phyloP scores from a whole-genome alignment of 2,888 invertebrate genomes.

The Geophilus truncorum region DNA sequence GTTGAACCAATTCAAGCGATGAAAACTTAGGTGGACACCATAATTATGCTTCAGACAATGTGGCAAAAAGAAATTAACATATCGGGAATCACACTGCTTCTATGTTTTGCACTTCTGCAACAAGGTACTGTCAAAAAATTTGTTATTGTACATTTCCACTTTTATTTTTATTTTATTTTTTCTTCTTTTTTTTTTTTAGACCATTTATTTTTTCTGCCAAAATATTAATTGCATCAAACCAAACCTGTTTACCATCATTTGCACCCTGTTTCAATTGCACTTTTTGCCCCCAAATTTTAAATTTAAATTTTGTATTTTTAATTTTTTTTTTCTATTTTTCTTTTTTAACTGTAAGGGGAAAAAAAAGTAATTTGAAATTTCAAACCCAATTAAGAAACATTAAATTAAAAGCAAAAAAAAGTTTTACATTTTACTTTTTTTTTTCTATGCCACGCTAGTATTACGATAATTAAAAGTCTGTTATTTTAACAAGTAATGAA shows the following conservation, averaged over 20 bases:
- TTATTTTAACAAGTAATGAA: slow-evolving; percentile 1
- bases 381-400: background rate
- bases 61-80: slow-evolving; percentile 1
- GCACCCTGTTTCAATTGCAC: too few relatives aligned
- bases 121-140: background rate
- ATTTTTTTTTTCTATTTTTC: background rate
- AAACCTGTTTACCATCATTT: too few relatives aligned
- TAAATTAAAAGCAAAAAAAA: background rate
- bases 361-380: background rate
- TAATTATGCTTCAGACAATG: background rate
- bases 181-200: background rate
- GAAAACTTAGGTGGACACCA: background rate
- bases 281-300: too few relatives aligned
- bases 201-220: too few relatives aligned
- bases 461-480: background rate
- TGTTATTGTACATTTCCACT: background rate
- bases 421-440: background rate
- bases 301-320: background rate
- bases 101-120: slow-evolving; percentile 2
- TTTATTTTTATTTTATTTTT: background rate
- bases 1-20: background rate
- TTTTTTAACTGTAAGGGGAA: background rate
- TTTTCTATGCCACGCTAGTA: background rate
- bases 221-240: too few relatives aligned
- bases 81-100: background rate